Evolutionary conservation across 2,797 vertebrate genomes (phyloP).

Genomic region (Eulemur rubriventer): DNA sequence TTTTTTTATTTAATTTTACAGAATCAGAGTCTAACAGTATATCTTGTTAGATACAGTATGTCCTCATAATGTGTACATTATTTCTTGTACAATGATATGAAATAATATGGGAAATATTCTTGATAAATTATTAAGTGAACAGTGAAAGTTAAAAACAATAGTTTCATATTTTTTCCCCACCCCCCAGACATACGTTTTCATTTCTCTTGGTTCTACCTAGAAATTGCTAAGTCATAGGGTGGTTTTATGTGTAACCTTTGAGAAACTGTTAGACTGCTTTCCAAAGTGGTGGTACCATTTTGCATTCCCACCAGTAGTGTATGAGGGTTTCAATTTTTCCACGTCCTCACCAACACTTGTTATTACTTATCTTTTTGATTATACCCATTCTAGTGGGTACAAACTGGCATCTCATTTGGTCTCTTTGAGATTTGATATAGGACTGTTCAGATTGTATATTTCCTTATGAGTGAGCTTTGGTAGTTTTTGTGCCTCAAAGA

Average conservation of each 20-base stretch:
- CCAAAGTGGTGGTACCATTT: not conserved
- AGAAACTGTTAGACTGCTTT: not conserved
- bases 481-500: not conserved
- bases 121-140: too few relatives aligned
- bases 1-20: too few relatives aligned
- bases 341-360: not conserved
- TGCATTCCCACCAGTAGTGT: not conserved
- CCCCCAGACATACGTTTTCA: not conserved
- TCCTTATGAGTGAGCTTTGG: not conserved
- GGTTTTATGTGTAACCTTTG: not conserved
- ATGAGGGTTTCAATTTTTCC: not conserved
- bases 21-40: too few relatives aligned
- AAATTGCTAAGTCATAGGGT: not conserved
- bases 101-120: too few relatives aligned
- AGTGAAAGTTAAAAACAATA: too few relatives aligned
- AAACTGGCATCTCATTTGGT: accelerated
- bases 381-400: not conserved
- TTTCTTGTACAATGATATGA: too few relatives aligned
- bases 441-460: not conserved
- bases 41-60: too few relatives aligned
- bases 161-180: too few relatives aligned
- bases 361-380: not conserved
- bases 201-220: not conserved
- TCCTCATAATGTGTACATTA: too few relatives aligned
- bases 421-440: not conserved